Base-by-base conservation (phyloP, 2,797 vertebrate species). In the Siniperca undulata region DNA sequence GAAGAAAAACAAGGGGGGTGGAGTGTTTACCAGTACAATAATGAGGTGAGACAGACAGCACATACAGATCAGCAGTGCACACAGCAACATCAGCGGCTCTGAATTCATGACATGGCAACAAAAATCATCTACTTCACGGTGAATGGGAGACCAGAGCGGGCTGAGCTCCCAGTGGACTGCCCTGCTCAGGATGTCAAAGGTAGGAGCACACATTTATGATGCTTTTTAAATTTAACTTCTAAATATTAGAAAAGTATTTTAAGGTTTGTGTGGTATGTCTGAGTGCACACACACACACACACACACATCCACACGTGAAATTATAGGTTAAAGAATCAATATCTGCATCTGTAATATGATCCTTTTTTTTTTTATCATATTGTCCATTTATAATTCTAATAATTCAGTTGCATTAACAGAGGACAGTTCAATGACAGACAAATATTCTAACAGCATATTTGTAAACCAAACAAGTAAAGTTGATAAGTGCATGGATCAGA, bases 121-220 rank as follows among this genome's bases (percentile, higher is more conserved):
- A 96, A 95, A 91, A 94, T 94, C 8, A 95, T 96, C 89, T 94
- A 93, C 88, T 96, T 96, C 87, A 95, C 94, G 0, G 93, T 96
- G 59, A 95, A 95, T 19, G 96, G 94, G 59, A 94, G 90, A 94
- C 95, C 95, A 3, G 96, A 97, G 78, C 91, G 91, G 83, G 96
- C 96, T 0, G 95, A 97, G 89, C 95, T 96, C 84, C 87, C 91
- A 0, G 24, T 82, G 17, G 93, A 95, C 34, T 96, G 95, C 24
- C 95, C 95, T 22, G 88, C 94, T 8, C 94, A 96, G 85, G 96
- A 96, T 36, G 80, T 97, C 40, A 97, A 97, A 95, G 95, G 96
- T 96, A 92, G 65, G 89, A 73, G 36, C 42, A 46, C 5, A 19
- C n/a, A 14, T 64, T 2, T 0, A 58, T n/a, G 4, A 42, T 10